Evolutionary conservation across 2,113 vertebrate genomes (phyloP).

Genomic region (Damaliscus lunatus): DNA sequence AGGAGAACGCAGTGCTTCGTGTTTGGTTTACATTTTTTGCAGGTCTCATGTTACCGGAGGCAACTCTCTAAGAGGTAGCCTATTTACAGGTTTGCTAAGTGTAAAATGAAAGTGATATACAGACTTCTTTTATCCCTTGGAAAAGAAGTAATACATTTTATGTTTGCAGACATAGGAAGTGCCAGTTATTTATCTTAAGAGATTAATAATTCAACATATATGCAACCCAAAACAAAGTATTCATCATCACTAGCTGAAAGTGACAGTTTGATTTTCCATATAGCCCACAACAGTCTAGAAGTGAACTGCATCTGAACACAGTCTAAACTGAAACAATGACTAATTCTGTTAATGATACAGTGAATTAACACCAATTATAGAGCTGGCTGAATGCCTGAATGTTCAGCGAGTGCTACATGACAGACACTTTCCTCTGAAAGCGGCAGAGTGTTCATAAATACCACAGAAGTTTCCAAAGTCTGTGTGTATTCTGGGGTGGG

Average conservation of each 20-base stretch:
- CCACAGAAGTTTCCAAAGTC: not conserved
- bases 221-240: not conserved
- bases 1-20: not conserved
- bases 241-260: conserved; percentile 42
- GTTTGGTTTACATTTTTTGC: not conserved
- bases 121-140: conserved; percentile 13
- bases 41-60: not conserved
- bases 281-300: not conserved
- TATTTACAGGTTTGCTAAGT: conserved; percentile 41
- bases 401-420: not conserved
- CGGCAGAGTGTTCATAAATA: not conserved
- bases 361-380: conserved; percentile 56
- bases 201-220: conserved; percentile 30
- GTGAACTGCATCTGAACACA: conserved; percentile 53
- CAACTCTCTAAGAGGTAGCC: conserved; percentile 9
- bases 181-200: conserved; percentile 39
- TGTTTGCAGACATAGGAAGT: not conserved
- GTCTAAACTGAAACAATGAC: conserved; percentile 58
- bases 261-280: conserved; percentile 29
- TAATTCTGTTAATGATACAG: conserved; percentile 65
- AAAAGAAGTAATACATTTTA: conserved; percentile 49
- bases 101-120: conserved; percentile 19
- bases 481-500: not conserved
- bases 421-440: not conserved
- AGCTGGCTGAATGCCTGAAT: conserved; percentile 34